Evolutionary conservation across 2,888 invertebrate species (phyloP).

Genomic region (Gymnocheta viridis): DNA sequence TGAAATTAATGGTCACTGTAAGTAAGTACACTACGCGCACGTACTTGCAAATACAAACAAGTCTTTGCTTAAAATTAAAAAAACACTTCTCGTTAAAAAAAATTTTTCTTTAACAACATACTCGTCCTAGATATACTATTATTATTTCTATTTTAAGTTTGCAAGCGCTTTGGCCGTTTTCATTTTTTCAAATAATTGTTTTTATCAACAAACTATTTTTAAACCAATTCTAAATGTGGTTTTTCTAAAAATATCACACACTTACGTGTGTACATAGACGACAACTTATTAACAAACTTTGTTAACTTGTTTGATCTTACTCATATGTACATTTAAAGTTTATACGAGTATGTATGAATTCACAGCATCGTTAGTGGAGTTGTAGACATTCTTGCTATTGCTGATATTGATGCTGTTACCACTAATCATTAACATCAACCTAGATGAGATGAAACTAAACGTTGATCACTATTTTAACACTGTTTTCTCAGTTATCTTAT

Average conservation of each 20-base stretch:
- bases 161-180: constrained; percentile 17
- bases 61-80: constrained; percentile 33
- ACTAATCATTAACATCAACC: no score
- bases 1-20: no score
- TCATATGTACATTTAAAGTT: not conserved
- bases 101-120: constrained; percentile 35
- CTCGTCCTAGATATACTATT: no score
- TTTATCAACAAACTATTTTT: constrained; percentile 70
- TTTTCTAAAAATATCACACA: constrained; percentile 73
- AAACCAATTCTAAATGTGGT: constrained; percentile 71
- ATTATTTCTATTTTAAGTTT: constrained; percentile 59
- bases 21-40: no score
- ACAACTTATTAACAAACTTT: constrained; percentile 28
- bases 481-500: no score
- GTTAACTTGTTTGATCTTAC: constrained; percentile 47
- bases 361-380: no score
- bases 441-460: no score
- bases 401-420: no score
- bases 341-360: no score
- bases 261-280: constrained; percentile 7
- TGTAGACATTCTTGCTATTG: no score
- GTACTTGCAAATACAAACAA: no score
- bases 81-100: constrained; percentile 32
- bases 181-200: constrained; percentile 10
- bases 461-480: no score